Conservation (phyloP, 1,140 invertebrate species). For the Rhagoletis zephyria region DNA sequence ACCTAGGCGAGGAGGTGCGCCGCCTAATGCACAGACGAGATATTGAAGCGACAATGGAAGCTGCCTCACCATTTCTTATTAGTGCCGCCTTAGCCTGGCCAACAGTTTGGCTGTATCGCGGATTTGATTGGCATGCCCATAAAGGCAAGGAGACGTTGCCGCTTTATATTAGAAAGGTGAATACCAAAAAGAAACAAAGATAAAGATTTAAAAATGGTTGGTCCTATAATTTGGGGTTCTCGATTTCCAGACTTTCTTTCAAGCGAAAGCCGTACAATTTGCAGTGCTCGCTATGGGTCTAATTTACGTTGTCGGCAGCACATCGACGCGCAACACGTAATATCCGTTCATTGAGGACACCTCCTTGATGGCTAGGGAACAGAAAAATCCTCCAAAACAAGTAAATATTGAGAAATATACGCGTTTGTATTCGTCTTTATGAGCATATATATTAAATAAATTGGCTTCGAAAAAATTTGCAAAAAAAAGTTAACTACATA, state of each 20-base stretch:
- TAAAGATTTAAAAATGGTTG: neutral
- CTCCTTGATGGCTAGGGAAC: no score
- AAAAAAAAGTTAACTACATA: no score
- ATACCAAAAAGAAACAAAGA: neutral
- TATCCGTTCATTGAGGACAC: no score
- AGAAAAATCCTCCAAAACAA: no score
- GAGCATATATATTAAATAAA: no score
- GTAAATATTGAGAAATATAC: no score
- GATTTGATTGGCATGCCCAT: constrained; percentile 62
- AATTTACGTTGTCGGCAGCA: neutral
- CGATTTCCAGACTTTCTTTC: constrained; percentile 64
- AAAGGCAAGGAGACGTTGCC: constrained; percentile 61
- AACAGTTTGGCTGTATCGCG: constrained; percentile 65
- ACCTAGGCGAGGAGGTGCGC: constrained; percentile 49
- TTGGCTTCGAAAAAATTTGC: no score
- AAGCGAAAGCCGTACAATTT: constrained; percentile 66
- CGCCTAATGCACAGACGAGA: constrained; percentile 56
- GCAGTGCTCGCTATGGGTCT: constrained; percentile 63
- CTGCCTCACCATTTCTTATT: constrained; percentile 62
- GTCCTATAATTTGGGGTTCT: neutral
- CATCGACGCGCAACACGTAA: neutral
- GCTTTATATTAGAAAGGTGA: constrained; percentile 66
- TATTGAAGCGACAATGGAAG: constrained; percentile 59
- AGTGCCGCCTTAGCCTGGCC: constrained; percentile 66
- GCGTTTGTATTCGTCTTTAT: no score